A percentile compares a stretch with the other conserved stretches of the same genome.
Conservation (phyloP, 2,888 invertebrate genomes). For the Nineta flava region DNA sequence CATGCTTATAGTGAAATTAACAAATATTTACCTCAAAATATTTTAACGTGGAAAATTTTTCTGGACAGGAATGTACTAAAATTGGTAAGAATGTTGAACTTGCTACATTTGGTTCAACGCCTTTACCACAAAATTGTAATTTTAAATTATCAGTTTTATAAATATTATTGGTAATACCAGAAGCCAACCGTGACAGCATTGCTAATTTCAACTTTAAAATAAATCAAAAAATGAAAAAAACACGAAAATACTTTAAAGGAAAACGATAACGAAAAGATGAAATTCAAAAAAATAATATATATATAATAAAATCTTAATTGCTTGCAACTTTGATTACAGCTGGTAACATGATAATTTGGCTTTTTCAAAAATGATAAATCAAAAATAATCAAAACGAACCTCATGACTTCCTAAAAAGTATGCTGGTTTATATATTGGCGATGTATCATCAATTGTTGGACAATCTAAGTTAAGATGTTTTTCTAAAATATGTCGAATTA, state of each 20-base stretch:
- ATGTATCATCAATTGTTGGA: conserved; percentile 19
- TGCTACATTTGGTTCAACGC: conserved; percentile 37
- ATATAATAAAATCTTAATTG: neutral
- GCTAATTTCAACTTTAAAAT: conserved; percentile 48
- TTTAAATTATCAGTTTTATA: conserved; percentile 39
- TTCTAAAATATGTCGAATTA: conserved; percentile 56
- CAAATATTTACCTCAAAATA: conserved; percentile 54
- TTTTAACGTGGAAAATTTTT: conserved; percentile 70
- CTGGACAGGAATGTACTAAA: conserved; percentile 62
- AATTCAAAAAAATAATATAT: neutral
- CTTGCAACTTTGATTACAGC: too few relatives aligned
- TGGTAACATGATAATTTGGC: too few relatives aligned
- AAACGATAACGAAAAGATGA: neutral
- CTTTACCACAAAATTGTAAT: conserved; percentile 57
- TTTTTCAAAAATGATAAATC: conserved; percentile 6
- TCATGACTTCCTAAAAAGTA: conserved; percentile 73
- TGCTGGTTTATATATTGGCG: conserved; percentile 38
- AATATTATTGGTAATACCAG: conserved; percentile 30
- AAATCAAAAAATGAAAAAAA: conserved; percentile 10
- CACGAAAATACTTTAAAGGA: neutral
- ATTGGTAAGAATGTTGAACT: conserved; percentile 50
- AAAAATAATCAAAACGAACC: conserved; percentile 28
- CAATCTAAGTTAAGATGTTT: conserved; percentile 54
- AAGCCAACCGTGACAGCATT: conserved; percentile 44
- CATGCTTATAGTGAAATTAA: too few relatives aligned